phyloP scores from a whole-genome alignment of 2,113 vertebrate species.

The Chamaetylas fuelleborni region DNA sequence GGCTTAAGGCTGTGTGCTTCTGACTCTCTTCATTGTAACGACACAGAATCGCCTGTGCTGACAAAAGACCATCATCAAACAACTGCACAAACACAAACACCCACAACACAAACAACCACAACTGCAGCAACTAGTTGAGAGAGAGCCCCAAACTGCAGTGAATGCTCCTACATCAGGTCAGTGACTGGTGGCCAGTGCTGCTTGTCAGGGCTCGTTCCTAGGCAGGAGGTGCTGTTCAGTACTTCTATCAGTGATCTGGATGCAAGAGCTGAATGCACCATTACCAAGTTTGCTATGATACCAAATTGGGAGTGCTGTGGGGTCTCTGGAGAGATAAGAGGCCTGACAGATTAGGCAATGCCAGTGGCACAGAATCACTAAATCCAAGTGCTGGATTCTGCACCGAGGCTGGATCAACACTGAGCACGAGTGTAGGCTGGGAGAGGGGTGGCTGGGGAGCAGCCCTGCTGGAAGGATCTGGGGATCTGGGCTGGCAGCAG shows the following conservation, averaged over 20 bases:
- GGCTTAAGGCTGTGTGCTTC: conserved; percentile 81
- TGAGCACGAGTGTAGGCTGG: fast-evolving
- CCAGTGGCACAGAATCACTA: not conserved
- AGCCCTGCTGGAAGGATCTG: no score
- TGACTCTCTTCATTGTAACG: conserved; percentile 78
- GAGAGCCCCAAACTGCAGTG: not conserved
- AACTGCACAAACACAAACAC: not conserved
- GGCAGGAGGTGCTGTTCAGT: not conserved
- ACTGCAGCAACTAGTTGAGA: not conserved
- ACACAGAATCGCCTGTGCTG: conserved; percentile 88
- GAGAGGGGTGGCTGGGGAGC: no score
- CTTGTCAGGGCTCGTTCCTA: not conserved
- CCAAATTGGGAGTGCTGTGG: not conserved
- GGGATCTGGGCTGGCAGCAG: no score
- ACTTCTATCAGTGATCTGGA: not conserved
- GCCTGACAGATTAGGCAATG: fast-evolving
- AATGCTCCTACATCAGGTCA: not conserved
- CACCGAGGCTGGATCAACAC: fast-evolving
- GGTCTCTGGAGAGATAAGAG: not conserved
- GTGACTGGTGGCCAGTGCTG: fast-evolving
- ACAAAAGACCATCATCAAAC: not conserved
- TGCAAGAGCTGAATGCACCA: not conserved
- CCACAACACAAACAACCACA: not conserved
- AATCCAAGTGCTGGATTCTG: not conserved
- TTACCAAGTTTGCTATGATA: not conserved